Percentiles rank a stretch among this genome's conserved stretches.
These are phyloP conservation scores for Phylloscopus trochiloides DNA, from an alignment of 2,113 vertebrate species.

Conservation along the genomic window DNA sequence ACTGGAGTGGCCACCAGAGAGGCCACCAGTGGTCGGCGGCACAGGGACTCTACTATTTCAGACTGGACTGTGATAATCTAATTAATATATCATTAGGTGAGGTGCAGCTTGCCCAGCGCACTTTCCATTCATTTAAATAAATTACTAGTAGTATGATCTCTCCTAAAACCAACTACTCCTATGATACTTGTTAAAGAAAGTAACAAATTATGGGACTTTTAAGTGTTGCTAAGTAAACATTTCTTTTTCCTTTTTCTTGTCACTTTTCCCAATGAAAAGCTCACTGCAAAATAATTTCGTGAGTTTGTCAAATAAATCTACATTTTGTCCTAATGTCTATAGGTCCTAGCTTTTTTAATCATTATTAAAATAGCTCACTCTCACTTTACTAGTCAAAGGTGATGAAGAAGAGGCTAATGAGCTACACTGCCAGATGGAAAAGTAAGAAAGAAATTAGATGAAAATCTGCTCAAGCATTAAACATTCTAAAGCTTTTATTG, in stretches of 20 bases:
- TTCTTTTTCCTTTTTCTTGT: neutral
- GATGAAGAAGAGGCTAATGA: neutral
- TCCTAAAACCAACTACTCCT: neutral
- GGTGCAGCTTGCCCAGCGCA: neutral
- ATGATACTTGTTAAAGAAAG: neutral
- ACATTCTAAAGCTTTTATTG: conserved; percentile 42
- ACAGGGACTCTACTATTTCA: neutral
- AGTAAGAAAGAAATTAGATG: conserved; percentile 24
- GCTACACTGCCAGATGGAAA: neutral
- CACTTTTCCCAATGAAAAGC: neutral
- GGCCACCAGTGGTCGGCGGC: too few species aligned
- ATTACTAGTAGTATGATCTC: accelerated
- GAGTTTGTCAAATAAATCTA: neutral
- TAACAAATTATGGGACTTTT: neutral
- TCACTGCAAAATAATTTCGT: neutral
- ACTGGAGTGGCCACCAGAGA: too few species aligned
- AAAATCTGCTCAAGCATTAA: conserved; percentile 49
- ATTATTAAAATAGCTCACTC: neutral
- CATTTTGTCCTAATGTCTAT: neutral
- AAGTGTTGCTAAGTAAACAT: neutral
- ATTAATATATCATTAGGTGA: neutral
- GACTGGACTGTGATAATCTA: neutral
- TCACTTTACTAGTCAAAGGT: neutral
- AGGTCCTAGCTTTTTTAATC: neutral
- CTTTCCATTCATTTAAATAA: neutral